These are phyloP conservation scores for Chrysomela aeneicollis DNA, from an alignment of 2,888 invertebrate species.

Conservation along the genomic window DNA sequence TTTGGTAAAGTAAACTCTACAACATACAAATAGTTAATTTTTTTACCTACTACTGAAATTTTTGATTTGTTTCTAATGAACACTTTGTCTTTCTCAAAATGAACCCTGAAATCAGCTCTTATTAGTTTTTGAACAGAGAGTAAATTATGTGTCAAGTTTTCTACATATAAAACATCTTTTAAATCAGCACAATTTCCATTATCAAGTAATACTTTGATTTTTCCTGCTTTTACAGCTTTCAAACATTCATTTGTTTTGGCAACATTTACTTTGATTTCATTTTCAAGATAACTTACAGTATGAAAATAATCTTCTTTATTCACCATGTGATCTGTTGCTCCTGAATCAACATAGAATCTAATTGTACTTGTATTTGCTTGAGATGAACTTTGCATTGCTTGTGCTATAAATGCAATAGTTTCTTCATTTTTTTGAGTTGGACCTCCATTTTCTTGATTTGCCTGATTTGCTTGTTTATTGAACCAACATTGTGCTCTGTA, in stretches of 20 bases:
- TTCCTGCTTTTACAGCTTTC: background rate
- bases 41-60: background rate
- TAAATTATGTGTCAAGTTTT: conserved; percentile 6
- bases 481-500: too few relatives aligned
- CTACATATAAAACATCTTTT: conserved; percentile 1
- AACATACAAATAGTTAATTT: too few relatives aligned
- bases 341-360: conserved; percentile 2
- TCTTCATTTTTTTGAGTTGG: conserved; percentile 1
- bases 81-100: background rate
- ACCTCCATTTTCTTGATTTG: background rate
- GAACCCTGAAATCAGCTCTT: background rate
- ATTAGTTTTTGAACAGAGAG: conserved; percentile 2
- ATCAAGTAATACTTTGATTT: background rate
- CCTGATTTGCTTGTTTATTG: conserved; percentile 4
- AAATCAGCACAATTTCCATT: conserved; percentile 1
- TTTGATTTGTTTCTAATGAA: background rate
- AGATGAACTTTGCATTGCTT: too few relatives aligned
- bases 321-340: conserved; percentile 6
- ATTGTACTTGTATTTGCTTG: background rate
- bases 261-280: too few relatives aligned
- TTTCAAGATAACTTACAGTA: conserved; percentile 9
- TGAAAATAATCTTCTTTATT: conserved; percentile 6
- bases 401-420: background rate
- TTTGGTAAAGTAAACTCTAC: too few relatives aligned
- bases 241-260: conserved; percentile 11